Percentiles rank a stretch among this genome's conserved stretches.
Evolutionary conservation across 2,888 invertebrate species (phyloP).

Genomic region (Argyresthia albistria): DNA sequence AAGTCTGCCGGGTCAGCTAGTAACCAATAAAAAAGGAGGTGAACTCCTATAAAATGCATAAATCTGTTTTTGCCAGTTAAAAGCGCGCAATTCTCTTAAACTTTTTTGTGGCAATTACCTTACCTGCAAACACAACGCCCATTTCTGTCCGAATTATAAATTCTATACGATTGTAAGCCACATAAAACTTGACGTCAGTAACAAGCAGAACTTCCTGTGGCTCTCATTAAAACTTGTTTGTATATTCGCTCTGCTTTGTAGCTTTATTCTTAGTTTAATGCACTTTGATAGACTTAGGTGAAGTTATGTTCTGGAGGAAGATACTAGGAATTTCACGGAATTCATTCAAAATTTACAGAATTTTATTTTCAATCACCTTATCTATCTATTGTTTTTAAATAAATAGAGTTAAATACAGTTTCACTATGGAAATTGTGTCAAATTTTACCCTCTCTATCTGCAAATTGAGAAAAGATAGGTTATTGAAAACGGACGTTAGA

Average conservation of each 20-base stretch:
- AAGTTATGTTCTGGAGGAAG: constrained; percentile 16
- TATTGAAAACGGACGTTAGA: too few relatives aligned
- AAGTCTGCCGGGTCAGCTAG: too few relatives aligned
- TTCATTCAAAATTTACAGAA: too few relatives aligned
- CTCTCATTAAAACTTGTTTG: constrained; percentile 27
- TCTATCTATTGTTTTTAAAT: too few relatives aligned
- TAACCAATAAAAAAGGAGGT: not conserved
- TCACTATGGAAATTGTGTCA: too few relatives aligned
- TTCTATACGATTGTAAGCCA: not conserved
- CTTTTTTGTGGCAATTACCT: not conserved
- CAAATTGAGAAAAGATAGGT: too few relatives aligned
- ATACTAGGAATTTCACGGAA: too few relatives aligned
- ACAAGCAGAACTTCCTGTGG: constrained; percentile 6
- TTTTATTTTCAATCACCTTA: too few relatives aligned
- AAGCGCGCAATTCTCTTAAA: not conserved
- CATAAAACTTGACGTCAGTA: too few relatives aligned
- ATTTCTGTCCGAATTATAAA: not conserved
- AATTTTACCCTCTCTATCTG: too few relatives aligned
- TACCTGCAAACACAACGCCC: not conserved
- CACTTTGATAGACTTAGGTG: constrained; percentile 30
- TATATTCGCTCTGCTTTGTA: constrained; percentile 31
- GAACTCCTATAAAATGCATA: not conserved
- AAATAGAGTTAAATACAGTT: too few relatives aligned
- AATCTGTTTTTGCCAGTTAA: not conserved
- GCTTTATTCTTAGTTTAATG: constrained; percentile 28